Conservation (phyloP, 1,140 invertebrate genomes). For the Temnothorax curvispinosus region DNA sequence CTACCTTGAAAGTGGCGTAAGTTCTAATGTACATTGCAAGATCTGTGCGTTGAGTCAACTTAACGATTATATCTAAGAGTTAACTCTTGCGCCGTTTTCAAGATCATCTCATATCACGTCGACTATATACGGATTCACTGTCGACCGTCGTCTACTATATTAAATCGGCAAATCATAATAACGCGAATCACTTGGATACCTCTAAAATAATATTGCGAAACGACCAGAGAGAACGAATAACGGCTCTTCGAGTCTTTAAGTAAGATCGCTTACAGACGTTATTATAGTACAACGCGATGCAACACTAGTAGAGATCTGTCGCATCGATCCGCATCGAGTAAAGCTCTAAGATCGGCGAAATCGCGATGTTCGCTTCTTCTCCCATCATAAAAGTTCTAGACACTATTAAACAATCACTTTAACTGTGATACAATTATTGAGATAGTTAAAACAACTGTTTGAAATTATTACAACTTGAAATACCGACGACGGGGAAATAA, state of each 20-base stretch:
- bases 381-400: background rate
- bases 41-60: background rate
- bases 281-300: constrained; percentile 26
- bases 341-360: constrained; percentile 62
- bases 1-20: background rate
- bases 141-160: background rate
- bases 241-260: constrained; percentile 21
- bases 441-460: background rate
- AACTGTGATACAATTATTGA: background rate
- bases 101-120: constrained; percentile 1
- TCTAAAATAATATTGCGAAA: constrained; percentile 37
- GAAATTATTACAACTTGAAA: constrained; percentile 15
- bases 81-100: background rate
- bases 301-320: constrained; percentile 25
- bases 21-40: background rate
- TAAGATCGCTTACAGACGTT: constrained; percentile 8
- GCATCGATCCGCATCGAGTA: constrained; percentile 51
- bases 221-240: background rate
- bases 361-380: background rate
- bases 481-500: background rate
- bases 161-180: background rate
- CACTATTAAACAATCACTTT: background rate
- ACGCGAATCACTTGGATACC: background rate
- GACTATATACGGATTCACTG: background rate
- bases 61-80: background rate